Evolutionary conservation across 2,888 invertebrate species (phyloP).

Genomic region (Tuberolachnus salignus): DNA sequence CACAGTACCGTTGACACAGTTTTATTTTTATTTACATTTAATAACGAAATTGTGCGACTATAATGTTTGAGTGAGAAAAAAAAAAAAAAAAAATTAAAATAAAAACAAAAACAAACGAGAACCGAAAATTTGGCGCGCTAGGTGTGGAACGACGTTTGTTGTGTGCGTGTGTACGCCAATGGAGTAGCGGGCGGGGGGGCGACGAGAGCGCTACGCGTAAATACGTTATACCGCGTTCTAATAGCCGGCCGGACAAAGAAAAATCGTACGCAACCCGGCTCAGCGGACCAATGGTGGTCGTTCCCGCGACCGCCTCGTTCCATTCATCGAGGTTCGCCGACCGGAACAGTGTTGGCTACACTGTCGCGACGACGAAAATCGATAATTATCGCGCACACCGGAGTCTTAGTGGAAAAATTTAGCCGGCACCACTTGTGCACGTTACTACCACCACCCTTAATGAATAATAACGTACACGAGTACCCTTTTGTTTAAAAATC

Average conservation of each 20-base stretch:
- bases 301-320: conserved; percentile 52
- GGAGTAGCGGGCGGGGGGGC: neutral
- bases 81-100: conserved; percentile 22
- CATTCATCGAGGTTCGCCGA: neutral
- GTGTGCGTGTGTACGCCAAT: conserved; percentile 22
- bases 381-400: conserved; percentile 29
- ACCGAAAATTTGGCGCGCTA: conserved; percentile 54
- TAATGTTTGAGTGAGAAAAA: neutral
- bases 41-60: neutral
- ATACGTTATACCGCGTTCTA: conserved; percentile 29
- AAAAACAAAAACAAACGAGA: conserved; percentile 9
- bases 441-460: too few species aligned
- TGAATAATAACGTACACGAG: too few species aligned
- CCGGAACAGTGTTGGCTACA: conserved; percentile 5
- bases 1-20: neutral
- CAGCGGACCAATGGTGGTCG: conserved; percentile 35
- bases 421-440: too few species aligned
- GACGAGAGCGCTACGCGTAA: conserved; percentile 19
- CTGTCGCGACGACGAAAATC: conserved; percentile 21
- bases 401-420: too few species aligned
- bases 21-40: neutral
- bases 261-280: conserved; percentile 29
- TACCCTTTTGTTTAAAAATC: too few species aligned
- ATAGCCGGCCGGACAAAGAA: conserved; percentile 44
- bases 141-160: conserved; percentile 43